Evolutionary conservation across 2,113 vertebrate species (phyloP).

Genomic region (Lipophrys pholis): DNA sequence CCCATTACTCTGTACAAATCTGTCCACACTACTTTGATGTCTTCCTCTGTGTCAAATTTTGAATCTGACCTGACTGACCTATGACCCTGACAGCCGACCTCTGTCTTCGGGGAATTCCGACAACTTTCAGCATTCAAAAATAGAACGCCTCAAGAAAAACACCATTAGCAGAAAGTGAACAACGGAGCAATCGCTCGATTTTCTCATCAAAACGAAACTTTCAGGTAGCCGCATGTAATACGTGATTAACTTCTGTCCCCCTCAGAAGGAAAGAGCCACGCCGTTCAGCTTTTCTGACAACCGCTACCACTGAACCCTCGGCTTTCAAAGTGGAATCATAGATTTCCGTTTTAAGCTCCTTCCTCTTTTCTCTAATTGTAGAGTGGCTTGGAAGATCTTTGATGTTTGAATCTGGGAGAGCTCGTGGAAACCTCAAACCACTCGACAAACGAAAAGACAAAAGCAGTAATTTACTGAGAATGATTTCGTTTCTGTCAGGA

Average conservation of each 20-base stretch:
- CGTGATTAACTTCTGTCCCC: slow-evolving; percentile 53
- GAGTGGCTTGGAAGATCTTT: slow-evolving; percentile 74
- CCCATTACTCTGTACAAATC: not conserved
- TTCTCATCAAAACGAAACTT: slow-evolving; percentile 53
- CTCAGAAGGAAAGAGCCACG: slow-evolving; percentile 40
- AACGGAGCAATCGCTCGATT: slow-evolving; percentile 30
- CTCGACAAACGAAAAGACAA: slow-evolving; percentile 47
- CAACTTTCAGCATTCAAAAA: slow-evolving; percentile 32
- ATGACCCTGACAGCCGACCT: slow-evolving; percentile 10
- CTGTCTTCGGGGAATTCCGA: slow-evolving; percentile 5
- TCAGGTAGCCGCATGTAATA: slow-evolving; percentile 51
- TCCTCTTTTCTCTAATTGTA: slow-evolving; percentile 65
- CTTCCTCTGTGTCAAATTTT: not conserved
- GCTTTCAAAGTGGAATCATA: slow-evolving; percentile 64
- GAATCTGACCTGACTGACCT: not conserved
- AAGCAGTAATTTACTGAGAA: slow-evolving; percentile 60
- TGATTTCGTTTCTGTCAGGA: slow-evolving; percentile 32
- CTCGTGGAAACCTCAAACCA: slow-evolving; percentile 61
- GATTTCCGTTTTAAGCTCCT: slow-evolving; percentile 66
- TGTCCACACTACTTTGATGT: not conserved
- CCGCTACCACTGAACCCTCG: slow-evolving; percentile 37
- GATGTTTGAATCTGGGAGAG: slow-evolving; percentile 75
- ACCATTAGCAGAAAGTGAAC: slow-evolving; percentile 3
- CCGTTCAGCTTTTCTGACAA: slow-evolving; percentile 17
- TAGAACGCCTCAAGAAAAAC: slow-evolving; percentile 29